Evolutionary conservation across 1,140 invertebrate species (phyloP), one percentile per base, ranked within the genome.

Genomic region (Phenacoccus solenopsis): DNA sequence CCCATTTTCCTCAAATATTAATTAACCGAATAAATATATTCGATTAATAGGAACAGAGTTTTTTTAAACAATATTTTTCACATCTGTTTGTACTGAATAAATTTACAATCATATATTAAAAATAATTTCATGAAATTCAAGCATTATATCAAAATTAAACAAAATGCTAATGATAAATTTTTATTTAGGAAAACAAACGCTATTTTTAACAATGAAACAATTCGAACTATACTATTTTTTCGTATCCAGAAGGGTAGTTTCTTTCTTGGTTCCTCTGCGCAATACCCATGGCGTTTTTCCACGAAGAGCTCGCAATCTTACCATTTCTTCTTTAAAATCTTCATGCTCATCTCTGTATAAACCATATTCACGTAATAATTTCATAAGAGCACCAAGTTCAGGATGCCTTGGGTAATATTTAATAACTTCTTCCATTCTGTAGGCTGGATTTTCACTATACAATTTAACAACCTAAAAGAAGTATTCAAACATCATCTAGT

Each of bases 311-410:
- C 88, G 81, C 70, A 91, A 79, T 71, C 91, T 81, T 71, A 84
- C 82, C 86, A 93, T 93, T 79, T 96, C 93, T 56, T 97, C 93
- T 72, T 87, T 88, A 75, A 96, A 96, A 81, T 96, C 94, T 78
- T 87, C 78, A 81, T 96, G 94, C 77, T 96, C 93, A 79, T 96
- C 92, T 74, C 93, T 81, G 76, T 83, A 94, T 2, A 94, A 78
- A 1, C 91, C 91, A 77, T 93, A 93, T 32, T 85, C 78, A 13
- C 91, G 78, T 20, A 94, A 78, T 71, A 85, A 81, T 68, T 79
- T 80, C 86, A 91, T 90, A 1, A 96, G 78, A 16, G 79, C 73
- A 70, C 86, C 81, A 0, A 87, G 90, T 79, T 94, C 89, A 1
- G 86, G 80, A 75, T 91, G 89, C 16, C 90, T 81, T 0, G 94